Conservation (phyloP, 2,888 invertebrate genomes). For the Heliconius aoede region DNA sequence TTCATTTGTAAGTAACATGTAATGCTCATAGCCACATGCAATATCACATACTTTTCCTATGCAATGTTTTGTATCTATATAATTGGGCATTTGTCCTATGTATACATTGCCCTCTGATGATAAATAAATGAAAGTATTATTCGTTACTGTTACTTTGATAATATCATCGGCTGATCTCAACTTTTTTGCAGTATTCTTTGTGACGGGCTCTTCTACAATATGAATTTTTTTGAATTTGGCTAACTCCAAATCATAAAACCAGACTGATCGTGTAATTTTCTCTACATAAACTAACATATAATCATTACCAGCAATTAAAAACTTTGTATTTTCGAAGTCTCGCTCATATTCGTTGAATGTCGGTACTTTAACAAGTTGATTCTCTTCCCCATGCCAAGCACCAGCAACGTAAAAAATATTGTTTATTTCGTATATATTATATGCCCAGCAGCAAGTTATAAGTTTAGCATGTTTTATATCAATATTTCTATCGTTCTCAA, state of each 20-base stretch:
- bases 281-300: slow-evolving; percentile 60
- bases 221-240: slow-evolving; percentile 56
- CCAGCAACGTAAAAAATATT: slow-evolving; percentile 65
- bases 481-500: slow-evolving; percentile 47
- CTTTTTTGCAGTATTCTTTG: slow-evolving; percentile 53
- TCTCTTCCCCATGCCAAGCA: slow-evolving; percentile 59
- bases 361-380: slow-evolving; percentile 56
- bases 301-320: slow-evolving; percentile 67
- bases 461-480: slow-evolving; percentile 52
- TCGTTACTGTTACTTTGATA: slow-evolving; percentile 57
- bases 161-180: slow-evolving; percentile 53
- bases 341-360: slow-evolving; percentile 56
- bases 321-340: slow-evolving; percentile 43
- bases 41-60: slow-evolving; percentile 84
- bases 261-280: slow-evolving; percentile 54
- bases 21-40: slow-evolving; percentile 92
- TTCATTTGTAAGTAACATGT: slow-evolving; percentile 86
- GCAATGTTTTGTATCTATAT: slow-evolving; percentile 82
- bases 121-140: slow-evolving; percentile 62
- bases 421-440: slow-evolving; percentile 65
- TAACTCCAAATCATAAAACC: slow-evolving; percentile 61
- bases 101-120: slow-evolving; percentile 77
- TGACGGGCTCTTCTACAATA: slow-evolving; percentile 57
- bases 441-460: slow-evolving; percentile 68
- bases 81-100: slow-evolving; percentile 82